A percentile compares a stretch with the other conserved stretches of the same genome.
phyloP scores from a whole-genome alignment of 2,113 vertebrate species.

The Mesitornis unicolor region DNA sequence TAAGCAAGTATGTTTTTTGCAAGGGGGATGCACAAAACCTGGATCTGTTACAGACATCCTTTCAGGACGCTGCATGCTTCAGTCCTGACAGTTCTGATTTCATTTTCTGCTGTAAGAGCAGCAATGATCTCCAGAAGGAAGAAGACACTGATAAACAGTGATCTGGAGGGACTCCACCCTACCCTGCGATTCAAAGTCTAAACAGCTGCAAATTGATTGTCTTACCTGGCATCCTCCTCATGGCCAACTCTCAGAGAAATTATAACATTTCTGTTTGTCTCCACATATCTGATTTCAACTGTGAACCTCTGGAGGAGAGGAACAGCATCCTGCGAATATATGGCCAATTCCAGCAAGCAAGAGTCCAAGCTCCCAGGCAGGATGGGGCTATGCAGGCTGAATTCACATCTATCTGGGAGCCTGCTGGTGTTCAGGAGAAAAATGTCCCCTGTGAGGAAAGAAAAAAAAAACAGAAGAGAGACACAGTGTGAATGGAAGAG shows the following conservation, averaged over 20 bases:
- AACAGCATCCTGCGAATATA: conserved; percentile 37
- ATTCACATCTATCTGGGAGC: conserved; percentile 38
- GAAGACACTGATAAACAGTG: background rate
- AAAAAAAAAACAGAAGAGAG: background rate
- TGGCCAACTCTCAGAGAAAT: conserved; percentile 28
- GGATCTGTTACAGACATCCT: background rate
- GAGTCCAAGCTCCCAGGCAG: conserved; percentile 55
- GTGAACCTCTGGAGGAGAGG: conserved; percentile 50
- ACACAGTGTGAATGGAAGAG: background rate
- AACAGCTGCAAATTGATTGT: background rate
- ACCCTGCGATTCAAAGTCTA: background rate
- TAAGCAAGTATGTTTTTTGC: background rate
- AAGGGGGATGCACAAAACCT: background rate
- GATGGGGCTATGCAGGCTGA: conserved; percentile 66
- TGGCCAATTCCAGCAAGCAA: conserved; percentile 60
- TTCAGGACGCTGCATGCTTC: background rate
- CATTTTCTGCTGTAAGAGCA: background rate
- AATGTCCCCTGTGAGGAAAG: conserved; percentile 33
- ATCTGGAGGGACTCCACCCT: background rate
- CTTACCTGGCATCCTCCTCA: conserved; percentile 47
- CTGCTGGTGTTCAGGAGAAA: conserved; percentile 61
- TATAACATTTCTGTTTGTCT: conserved; percentile 35
- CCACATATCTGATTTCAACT: conserved; percentile 39
- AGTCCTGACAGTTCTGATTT: background rate
- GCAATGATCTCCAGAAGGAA: background rate